A percentile compares a stretch with the other conserved stretches of the same genome.
Evolutionary conservation across 2,113 vertebrate species (phyloP).

Genomic region (Dicrurus megarhynchus): DNA sequence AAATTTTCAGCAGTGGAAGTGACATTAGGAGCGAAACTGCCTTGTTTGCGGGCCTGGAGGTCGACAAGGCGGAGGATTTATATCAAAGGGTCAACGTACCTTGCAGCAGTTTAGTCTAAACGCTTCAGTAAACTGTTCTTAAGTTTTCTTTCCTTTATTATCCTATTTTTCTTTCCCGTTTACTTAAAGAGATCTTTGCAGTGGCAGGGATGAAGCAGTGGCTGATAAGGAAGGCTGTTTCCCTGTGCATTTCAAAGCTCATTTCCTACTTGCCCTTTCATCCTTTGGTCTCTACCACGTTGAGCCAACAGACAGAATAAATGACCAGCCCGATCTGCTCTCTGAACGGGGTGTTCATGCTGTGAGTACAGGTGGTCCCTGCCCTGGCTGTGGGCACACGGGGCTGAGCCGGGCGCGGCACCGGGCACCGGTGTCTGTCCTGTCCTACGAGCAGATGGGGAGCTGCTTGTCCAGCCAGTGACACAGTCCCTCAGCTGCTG

Average conservation of each 20-base stretch:
- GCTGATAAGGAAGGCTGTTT: not conserved
- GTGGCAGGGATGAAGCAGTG: not conserved
- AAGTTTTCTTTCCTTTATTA: not conserved
- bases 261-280: not conserved
- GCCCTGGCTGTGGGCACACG: fast-evolving
- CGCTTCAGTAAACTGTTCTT: not conserved
- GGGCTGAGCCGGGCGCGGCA: fast-evolving
- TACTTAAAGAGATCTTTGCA: not conserved
- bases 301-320: not conserved
- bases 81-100: not conserved
- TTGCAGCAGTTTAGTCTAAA: not conserved
- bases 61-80: not conserved
- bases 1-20: not conserved
- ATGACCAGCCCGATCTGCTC: not conserved
- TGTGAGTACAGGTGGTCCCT: fast-evolving
- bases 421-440: fast-evolving
- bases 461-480: no score
- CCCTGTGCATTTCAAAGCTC: not conserved
- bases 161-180: not conserved
- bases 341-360: fast-evolving
- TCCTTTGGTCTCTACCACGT: fast-evolving
- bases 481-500: not conserved
- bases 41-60: not conserved
- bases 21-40: not conserved
- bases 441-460: not conserved